Conservation (phyloP, 1,140 invertebrate species). For the Alviniconcha marisindica region DNA sequence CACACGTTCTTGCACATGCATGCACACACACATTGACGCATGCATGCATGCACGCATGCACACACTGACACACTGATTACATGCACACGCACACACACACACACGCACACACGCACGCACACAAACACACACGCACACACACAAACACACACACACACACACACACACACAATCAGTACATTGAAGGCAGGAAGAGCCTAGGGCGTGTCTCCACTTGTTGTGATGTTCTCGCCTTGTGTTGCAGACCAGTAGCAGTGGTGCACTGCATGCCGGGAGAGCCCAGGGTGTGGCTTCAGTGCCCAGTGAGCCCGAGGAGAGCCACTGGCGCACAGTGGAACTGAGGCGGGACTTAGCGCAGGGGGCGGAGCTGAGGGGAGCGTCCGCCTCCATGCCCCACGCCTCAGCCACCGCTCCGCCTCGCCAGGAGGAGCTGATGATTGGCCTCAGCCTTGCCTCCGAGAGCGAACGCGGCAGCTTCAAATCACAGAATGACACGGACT, state of each 20-base stretch:
- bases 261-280: conserved; percentile 14
- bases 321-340: conserved; percentile 51
- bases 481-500: conserved; percentile 72
- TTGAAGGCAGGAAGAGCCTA: too few species aligned
- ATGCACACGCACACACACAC: too few species aligned
- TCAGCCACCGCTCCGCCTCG: conserved; percentile 23
- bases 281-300: conserved; percentile 10
- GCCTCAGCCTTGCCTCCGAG: conserved; percentile 66
- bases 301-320: conserved; percentile 50
- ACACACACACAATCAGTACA: too few species aligned
- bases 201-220: too few species aligned
- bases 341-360: conserved; percentile 18
- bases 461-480: conserved; percentile 53
- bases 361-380: conserved; percentile 47
- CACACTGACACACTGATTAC: too few species aligned
- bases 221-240: too few species aligned
- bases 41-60: too few species aligned
- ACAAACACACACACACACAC: too few species aligned
- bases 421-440: conserved; percentile 49
- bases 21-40: too few species aligned
- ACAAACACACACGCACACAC: too few species aligned
- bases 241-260: background rate
- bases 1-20: too few species aligned
- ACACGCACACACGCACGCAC: too few species aligned
- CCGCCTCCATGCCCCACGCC: conserved; percentile 18